Evolutionary conservation across 2,113 vertebrate genomes (phyloP), one percentile per base, ranked within the genome.

Genomic region (Nasalis larvatus): DNA sequence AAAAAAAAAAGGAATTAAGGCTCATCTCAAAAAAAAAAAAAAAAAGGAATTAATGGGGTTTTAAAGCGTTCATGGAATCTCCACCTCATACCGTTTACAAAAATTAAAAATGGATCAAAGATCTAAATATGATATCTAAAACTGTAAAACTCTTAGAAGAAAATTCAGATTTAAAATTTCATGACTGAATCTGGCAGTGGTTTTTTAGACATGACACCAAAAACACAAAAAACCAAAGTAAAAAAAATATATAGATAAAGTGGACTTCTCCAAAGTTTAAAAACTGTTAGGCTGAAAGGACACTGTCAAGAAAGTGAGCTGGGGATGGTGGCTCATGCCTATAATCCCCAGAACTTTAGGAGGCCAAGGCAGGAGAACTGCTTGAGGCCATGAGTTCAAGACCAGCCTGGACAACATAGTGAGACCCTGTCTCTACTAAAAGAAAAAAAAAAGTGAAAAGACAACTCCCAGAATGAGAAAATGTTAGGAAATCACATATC

Each of bases 71-170:
- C 40, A 8, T 35, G 21, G 30, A 18, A 84, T 25, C 54, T 89
- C 74, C 4, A 60, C 58, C 25, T 60, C 40, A 77, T 16, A 92
- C 16, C 14, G 2, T 40, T 76, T 52, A 49, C 45, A 60, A 77
- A 90, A 94, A 92, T 92, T 95, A 40, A 94, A 84, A 77, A 23
- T 76, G 18, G 27, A 69, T 86, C 74, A 71, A 94, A 91, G 23
- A 32, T 14, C 14, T 85, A 92, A 92, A 58, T 86, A 37, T 86
- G 49, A 95, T 32, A 69, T 35, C 21, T 71, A 76, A 77, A 68
- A 80, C 27, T 85, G 12, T 18, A 92, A 89, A 69, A 47, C 52
- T 94, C 45, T 45, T 74, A 76, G 54, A 85, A 91, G 47, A 86
- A 94, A 96, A 71, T 40, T 14, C 74, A 60, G 40, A 14, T 69